Conservation (phyloP, 1,140 invertebrate genomes). For the Andricus grossulariae region DNA sequence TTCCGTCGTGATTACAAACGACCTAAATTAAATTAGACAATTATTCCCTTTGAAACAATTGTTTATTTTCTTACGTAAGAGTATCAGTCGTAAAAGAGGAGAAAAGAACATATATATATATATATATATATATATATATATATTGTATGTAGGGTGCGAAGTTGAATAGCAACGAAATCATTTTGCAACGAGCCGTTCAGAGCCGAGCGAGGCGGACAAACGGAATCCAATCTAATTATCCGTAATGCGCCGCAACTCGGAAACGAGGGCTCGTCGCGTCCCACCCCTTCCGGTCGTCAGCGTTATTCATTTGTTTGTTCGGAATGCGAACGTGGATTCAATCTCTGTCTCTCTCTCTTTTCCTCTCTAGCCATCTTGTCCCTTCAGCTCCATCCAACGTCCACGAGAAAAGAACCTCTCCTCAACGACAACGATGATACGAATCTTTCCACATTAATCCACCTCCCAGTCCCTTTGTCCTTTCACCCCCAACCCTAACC, state of each 20-base stretch:
- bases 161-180: slow-evolving; percentile 38
- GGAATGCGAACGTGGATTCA: slow-evolving; percentile 44
- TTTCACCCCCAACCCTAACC: slow-evolving; percentile 3
- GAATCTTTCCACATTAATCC: slow-evolving; percentile 28
- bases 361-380: slow-evolving; percentile 4
- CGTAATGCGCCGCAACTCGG: slow-evolving; percentile 65
- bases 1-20: no score
- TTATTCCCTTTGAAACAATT: no score
- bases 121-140: no score
- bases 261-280: slow-evolving; percentile 60
- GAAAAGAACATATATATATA: neutral
- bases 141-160: slow-evolving; percentile 8
- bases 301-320: slow-evolving; percentile 43
- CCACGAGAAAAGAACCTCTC: slow-evolving; percentile 4
- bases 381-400: slow-evolving; percentile 31
- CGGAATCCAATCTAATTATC: slow-evolving; percentile 67
- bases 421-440: slow-evolving; percentile 19
- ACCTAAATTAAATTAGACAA: no score
- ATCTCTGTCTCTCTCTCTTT: slow-evolving; percentile 27
- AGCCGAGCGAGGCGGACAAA: slow-evolving; percentile 47
- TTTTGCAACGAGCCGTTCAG: slow-evolving; percentile 50
- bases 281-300: slow-evolving; percentile 53
- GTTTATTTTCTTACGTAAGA: no score
- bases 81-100: no score
- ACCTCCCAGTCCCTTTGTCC: slow-evolving; percentile 16